A percentile compares a stretch with the other conserved stretches of the same genome.
These are phyloP conservation scores for Microcebus ravelobensis DNA, from an alignment of 2,113 vertebrate species.

Conservation along the genomic window DNA sequence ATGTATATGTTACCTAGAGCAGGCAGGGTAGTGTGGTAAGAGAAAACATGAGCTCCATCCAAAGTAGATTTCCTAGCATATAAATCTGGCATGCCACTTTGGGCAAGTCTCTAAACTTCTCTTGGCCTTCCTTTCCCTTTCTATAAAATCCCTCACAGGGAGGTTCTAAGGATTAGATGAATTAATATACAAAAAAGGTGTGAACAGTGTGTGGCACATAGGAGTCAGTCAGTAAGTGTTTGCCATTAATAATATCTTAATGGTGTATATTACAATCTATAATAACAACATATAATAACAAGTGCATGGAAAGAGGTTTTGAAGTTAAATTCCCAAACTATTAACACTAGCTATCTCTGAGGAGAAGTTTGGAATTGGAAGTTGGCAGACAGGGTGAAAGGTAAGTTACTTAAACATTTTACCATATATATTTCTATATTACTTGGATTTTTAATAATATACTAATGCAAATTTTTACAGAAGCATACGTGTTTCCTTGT, in stretches of 20 bases:
- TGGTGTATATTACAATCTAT: neutral
- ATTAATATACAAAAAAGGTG: neutral
- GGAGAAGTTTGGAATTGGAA: neutral
- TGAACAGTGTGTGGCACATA: neutral
- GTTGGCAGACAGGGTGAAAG: neutral
- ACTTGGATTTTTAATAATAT: slow-evolving; percentile 5
- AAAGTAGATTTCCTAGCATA: neutral
- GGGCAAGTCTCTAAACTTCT: neutral
- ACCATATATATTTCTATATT: neutral
- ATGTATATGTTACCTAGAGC: neutral
- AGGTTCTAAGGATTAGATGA: slow-evolving; percentile 10
- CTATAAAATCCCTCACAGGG: slow-evolving; percentile 15
- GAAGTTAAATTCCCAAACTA: neutral
- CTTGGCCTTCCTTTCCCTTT: neutral
- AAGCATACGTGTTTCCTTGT: neutral
- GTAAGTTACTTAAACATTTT: neutral
- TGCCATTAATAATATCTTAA: neutral
- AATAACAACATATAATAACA: neutral
- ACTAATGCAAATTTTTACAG: neutral
- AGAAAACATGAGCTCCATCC: neutral
- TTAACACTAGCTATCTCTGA: neutral
- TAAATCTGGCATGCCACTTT: neutral
- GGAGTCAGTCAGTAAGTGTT: neutral
- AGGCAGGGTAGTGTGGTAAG: neutral
- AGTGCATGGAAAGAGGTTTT: neutral